Evolutionary conservation across 2,113 vertebrate species (phyloP), one percentile per base, ranked within the genome.

Genomic region (Leucopternis melanops): DNA sequence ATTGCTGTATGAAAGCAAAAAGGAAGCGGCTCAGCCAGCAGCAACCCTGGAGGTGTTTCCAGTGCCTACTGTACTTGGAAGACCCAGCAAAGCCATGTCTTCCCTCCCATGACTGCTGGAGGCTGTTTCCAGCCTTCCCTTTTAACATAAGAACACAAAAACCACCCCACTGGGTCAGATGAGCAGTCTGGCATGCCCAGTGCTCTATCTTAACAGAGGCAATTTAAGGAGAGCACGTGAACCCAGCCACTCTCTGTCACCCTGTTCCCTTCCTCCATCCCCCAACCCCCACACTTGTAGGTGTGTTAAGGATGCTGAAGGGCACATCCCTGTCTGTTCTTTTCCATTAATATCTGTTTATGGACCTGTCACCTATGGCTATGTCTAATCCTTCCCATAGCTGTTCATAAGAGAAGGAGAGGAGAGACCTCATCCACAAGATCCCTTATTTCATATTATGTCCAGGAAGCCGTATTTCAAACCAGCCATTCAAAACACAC

Each of bases 1-100:
- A 91, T 65, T 42, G 40, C 77, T 94, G 54, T 54, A 94, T 95
- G 42, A 95, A 94, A 94, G 70, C 34, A 80, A 72, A 94, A 89
- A 72, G 34, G 40, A 79, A 91, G 44, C 3, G 0, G 21, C 70
- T 85, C 88, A 82, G 88, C 61, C 77, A 87, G 86, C 61, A 95
- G 50, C 85, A 95, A 44, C 61, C 86, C 81, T 17, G 54, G 77
- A 85, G 91, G 65, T 86, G 44, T 85, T 96, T 94, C 65, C 70
- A 79, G 20, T 52, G 32, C 50, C 61, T 83, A 50, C 67, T 22
- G 23, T 67, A 27, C 47, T 86, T 81, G 45, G 80, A 86, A 95
- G 86, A 81, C 10, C 36, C 77, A 67, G 50, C 3, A 94, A 94
- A 96, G 13, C 25, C 40, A 22, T 18, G 6, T 49, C 67, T 90